Conservation (phyloP, 2,888 invertebrate genomes). For the Aleiodes testaceus region DNA sequence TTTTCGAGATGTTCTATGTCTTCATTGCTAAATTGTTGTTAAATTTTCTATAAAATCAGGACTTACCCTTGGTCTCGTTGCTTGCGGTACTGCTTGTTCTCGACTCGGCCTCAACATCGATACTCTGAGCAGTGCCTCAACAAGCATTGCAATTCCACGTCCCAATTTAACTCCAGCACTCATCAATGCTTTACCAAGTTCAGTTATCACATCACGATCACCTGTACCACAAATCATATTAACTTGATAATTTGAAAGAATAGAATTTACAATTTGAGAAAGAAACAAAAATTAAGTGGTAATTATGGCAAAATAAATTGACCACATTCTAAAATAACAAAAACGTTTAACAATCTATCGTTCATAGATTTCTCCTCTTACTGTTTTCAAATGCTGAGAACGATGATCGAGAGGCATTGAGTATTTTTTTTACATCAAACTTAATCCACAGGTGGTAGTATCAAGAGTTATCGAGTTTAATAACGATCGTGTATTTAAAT, state of each 20-base stretch:
- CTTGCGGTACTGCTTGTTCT: slow-evolving; percentile 75
- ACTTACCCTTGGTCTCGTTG: slow-evolving; percentile 75
- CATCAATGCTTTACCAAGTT: slow-evolving; percentile 62
- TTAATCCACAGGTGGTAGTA: slow-evolving; percentile 65
- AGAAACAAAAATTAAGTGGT: too few relatives aligned
- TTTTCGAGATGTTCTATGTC: too few relatives aligned
- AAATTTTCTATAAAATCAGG: too few relatives aligned
- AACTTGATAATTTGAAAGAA: background rate
- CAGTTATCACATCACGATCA: slow-evolving; percentile 62
- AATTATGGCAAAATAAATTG: background rate
- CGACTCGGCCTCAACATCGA: slow-evolving; percentile 75
- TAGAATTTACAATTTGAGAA: too few relatives aligned
- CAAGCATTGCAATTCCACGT: slow-evolving; percentile 69
- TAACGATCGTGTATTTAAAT: slow-evolving; percentile 36
- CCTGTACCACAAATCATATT: slow-evolving; percentile 53
- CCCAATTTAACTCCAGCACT: slow-evolving; percentile 61
- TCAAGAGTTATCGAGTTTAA: slow-evolving; percentile 48
- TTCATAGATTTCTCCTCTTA: background rate
- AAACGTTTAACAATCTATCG: background rate
- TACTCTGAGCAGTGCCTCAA: slow-evolving; percentile 76
- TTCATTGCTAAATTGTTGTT: too few relatives aligned
- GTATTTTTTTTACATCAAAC: slow-evolving; percentile 47
- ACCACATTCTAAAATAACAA: background rate
- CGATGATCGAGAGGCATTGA: slow-evolving; percentile 47
- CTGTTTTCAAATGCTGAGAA: slow-evolving; percentile 5